These are phyloP conservation scores for Otolemur garnettii DNA, from an alignment of 2,113 vertebrate species.

Conservation along the genomic window DNA sequence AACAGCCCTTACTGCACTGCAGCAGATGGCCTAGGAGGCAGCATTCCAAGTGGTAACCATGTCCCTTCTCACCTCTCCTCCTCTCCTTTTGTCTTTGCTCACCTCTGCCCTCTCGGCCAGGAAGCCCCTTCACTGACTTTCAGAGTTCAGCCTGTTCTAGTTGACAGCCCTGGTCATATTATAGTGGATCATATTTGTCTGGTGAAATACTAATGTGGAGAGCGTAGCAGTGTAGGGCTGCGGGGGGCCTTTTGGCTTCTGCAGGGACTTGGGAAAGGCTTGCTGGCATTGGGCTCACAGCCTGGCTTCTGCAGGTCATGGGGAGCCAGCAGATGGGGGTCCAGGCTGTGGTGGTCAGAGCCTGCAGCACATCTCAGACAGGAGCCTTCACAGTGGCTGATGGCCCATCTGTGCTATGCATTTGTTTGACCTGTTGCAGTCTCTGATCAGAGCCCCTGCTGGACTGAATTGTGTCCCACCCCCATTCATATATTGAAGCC, in stretches of 20 bases:
- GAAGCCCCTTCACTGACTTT: neutral
- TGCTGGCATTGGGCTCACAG: neutral
- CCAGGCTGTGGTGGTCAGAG: neutral
- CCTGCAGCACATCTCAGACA: neutral
- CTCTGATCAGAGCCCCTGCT: neutral
- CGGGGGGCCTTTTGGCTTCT: neutral
- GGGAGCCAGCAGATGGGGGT: neutral
- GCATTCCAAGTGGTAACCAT: neutral
- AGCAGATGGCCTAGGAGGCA: too few species aligned
- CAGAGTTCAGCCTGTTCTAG: too few species aligned
- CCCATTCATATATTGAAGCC: neutral
- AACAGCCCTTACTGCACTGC: neutral
- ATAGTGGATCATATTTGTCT: neutral
- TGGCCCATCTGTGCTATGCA: neutral
- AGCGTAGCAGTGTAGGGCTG: too few species aligned
- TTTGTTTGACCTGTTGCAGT: neutral
- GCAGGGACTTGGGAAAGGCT: neutral
- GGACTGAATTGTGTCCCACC: neutral
- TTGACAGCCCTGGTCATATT: neutral
- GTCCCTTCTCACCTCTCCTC: neutral
- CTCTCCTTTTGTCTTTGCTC: too few species aligned
- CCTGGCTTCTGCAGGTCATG: neutral
- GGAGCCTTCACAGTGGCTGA: neutral
- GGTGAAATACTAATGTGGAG: neutral
- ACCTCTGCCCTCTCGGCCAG: too few species aligned